Evolutionary conservation across 2,797 vertebrate genomes (phyloP).

Genomic region (Leptodactylus fallax): DNA sequence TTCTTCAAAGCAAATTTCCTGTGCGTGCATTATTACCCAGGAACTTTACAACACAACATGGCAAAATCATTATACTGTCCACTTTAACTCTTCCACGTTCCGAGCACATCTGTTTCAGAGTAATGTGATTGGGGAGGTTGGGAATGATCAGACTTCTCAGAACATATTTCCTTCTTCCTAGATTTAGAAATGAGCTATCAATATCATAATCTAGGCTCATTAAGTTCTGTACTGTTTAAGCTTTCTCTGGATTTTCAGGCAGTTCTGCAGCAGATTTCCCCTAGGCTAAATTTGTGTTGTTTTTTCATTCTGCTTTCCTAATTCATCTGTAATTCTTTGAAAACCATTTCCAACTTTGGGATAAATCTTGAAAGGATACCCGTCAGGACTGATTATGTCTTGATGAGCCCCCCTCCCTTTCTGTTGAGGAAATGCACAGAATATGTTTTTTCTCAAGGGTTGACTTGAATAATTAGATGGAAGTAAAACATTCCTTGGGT

Average conservation of each 20-base stretch:
- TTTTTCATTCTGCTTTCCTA: constrained; percentile 56
- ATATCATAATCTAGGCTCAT: constrained; percentile 62
- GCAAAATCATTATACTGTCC: constrained; percentile 60
- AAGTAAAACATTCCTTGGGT: constrained; percentile 53
- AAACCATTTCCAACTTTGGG: constrained; percentile 63
- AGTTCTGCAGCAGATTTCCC: constrained; percentile 54
- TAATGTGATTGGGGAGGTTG: constrained; percentile 62
- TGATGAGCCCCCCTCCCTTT: constrained; percentile 51
- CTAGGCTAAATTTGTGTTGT: constrained; percentile 51
- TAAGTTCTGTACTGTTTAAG: constrained; percentile 52
- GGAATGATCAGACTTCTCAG: constrained; percentile 59
- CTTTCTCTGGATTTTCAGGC: constrained; percentile 41
- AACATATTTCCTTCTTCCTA: constrained; percentile 62
- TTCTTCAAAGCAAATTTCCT: constrained; percentile 28
- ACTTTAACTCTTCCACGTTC: constrained; percentile 60
- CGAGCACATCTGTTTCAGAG: constrained; percentile 60
- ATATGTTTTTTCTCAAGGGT: constrained; percentile 63
- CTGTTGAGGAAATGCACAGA: constrained; percentile 58
- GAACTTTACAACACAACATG: constrained; percentile 44
- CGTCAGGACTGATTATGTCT: constrained; percentile 63
- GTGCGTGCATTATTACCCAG: constrained; percentile 24
- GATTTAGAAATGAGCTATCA: constrained; percentile 61
- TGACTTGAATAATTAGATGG: constrained; percentile 59
- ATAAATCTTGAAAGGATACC: constrained; percentile 63
- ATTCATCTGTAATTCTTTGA: constrained; percentile 64